Conservation (phyloP, 2,888 invertebrate genomes). For the Andrena chrysosceles region DNA sequence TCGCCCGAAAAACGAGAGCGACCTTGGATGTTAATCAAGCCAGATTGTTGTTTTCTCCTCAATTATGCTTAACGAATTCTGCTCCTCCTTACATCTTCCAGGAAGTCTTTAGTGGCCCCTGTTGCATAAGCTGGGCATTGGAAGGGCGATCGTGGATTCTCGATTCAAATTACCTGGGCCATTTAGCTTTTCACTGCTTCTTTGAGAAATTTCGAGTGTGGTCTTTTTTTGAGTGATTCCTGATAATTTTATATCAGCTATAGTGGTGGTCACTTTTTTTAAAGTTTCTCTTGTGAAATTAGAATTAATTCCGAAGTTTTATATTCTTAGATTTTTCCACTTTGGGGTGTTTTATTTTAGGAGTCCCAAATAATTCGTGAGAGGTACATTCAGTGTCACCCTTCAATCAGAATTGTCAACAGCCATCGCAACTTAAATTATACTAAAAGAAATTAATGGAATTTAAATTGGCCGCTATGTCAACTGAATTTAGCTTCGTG, state of each 20-base stretch:
- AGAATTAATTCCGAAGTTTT: too few species aligned
- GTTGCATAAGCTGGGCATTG: conserved; percentile 15
- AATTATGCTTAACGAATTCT: conserved; percentile 44
- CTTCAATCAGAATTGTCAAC: too few species aligned
- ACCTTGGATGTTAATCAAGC: conserved; percentile 50
- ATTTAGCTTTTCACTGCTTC: background rate
- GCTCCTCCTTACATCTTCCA: conserved; percentile 29
- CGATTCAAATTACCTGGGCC: background rate
- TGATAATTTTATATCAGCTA: background rate
- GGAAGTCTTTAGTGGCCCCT: conserved; percentile 29
- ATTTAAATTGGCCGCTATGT: too few species aligned
- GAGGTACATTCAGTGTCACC: too few species aligned
- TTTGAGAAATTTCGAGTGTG: background rate
- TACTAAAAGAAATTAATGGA: too few species aligned
- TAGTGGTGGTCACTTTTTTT: too few species aligned
- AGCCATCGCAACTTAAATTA: too few species aligned
- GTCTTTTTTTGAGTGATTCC: background rate
- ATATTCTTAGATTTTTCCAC: too few species aligned
- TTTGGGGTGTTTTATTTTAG: too few species aligned
- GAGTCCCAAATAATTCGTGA: too few species aligned
- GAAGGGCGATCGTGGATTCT: background rate
- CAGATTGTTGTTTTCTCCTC: conserved; percentile 21
- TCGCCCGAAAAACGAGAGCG: conserved; percentile 58
- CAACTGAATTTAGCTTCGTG: too few species aligned
- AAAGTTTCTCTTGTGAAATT: too few species aligned